Conservation (phyloP, 2,797 vertebrate species). For the Periparus ater region DNA sequence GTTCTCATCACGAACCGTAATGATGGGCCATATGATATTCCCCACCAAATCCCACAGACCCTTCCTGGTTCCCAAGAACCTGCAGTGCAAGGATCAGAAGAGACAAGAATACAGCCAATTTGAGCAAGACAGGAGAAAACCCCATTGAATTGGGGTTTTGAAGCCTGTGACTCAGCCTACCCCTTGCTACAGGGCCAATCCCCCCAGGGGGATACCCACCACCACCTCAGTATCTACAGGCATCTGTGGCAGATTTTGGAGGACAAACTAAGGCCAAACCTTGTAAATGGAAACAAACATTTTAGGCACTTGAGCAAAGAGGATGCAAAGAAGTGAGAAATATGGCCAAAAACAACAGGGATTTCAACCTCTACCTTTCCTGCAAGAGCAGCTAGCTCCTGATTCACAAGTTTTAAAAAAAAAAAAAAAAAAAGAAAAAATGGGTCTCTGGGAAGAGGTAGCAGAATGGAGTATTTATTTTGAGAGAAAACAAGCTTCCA, state of each 20-base stretch:
- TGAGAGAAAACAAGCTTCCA: slow-evolving; percentile 40
- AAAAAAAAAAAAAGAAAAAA: background rate
- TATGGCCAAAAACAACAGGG: background rate
- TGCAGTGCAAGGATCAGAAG: background rate
- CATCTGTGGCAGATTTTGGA: background rate
- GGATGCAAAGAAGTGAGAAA: background rate
- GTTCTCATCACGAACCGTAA: background rate
- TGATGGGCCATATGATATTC: background rate
- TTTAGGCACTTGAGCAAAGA: background rate
- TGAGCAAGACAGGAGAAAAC: background rate
- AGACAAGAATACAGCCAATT: background rate
- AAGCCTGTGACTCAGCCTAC: background rate
- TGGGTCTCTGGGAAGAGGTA: background rate
- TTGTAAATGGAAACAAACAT: background rate
- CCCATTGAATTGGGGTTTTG: rapidly evolving
- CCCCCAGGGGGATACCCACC: background rate
- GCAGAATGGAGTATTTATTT: slow-evolving; percentile 7
- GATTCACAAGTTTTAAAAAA: background rate
- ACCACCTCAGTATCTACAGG: background rate
- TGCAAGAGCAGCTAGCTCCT: background rate
- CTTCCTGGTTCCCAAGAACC: background rate
- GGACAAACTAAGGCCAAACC: background rate
- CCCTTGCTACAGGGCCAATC: background rate
- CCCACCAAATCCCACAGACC: background rate
- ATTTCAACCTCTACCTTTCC: background rate